A percentile compares a stretch with the other conserved stretches of the same genome.
Evolutionary conservation across 2,888 invertebrate species (phyloP).

Genomic region (Gnatocerus cornutus): DNA sequence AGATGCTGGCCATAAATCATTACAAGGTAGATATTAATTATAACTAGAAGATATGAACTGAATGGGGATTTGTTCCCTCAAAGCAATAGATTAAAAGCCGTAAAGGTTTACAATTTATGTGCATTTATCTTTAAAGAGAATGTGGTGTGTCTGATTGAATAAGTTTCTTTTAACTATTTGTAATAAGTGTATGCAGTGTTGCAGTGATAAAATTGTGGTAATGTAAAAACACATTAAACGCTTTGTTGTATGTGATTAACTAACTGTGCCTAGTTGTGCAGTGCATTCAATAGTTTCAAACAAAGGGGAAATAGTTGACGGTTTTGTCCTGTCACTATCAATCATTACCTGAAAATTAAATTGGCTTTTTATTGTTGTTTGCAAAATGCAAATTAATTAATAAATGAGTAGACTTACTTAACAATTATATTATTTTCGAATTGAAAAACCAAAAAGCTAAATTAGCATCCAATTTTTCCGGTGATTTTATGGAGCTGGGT

Average conservation of each 20-base stretch:
- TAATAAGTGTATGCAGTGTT: background rate
- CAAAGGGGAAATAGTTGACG: background rate
- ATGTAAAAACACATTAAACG: slow-evolving; percentile 3
- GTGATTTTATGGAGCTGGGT: background rate
- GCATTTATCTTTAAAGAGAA: slow-evolving; percentile 16
- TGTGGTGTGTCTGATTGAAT: slow-evolving; percentile 4
- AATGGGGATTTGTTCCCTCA: slow-evolving; percentile 10
- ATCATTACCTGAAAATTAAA: background rate
- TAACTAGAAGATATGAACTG: slow-evolving; percentile 17
- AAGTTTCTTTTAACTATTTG: background rate
- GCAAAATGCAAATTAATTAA: no score
- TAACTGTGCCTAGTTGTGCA: background rate
- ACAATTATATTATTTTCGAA: no score
- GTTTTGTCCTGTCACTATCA: background rate
- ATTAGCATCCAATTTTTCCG: background rate
- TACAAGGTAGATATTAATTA: slow-evolving; percentile 26
- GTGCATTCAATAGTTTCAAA: background rate
- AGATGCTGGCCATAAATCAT: slow-evolving; percentile 17
- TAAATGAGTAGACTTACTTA: no score
- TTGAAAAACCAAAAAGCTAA: no score
- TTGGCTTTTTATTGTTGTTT: no score
- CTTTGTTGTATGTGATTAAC: background rate
- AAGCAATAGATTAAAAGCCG: slow-evolving; percentile 23
- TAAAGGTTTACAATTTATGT: slow-evolving; percentile 19
- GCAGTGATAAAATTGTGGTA: background rate